phyloP scores from a whole-genome alignment of 2,113 vertebrate genomes.

The Aviceda subcristata region DNA sequence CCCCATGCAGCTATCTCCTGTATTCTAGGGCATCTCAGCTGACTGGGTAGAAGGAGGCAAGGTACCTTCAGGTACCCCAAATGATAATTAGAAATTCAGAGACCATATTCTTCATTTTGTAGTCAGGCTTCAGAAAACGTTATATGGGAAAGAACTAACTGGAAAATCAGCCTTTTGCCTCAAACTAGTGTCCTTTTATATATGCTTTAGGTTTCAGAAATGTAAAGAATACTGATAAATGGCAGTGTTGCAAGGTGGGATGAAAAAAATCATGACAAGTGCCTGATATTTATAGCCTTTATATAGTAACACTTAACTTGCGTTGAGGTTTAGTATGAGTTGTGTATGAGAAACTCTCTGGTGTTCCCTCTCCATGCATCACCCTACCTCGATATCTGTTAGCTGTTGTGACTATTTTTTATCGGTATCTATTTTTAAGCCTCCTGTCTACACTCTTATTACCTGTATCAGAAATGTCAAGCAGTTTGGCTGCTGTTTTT shows the following conservation, averaged over 20 bases:
- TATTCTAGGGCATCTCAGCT: not conserved
- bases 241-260: not conserved
- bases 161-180: not conserved
- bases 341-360: not conserved
- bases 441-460: not conserved
- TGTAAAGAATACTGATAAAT: not conserved
- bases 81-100: not conserved
- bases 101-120: not conserved
- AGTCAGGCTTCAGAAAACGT: not conserved
- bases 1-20: not conserved
- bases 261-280: not conserved
- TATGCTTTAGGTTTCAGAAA: not conserved
- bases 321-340: not conserved
- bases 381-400: not conserved
- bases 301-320: not conserved
- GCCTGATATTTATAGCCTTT: not conserved
- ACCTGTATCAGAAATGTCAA: not conserved
- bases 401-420: not conserved
- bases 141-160: not conserved
- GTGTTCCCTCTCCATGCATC: not conserved
- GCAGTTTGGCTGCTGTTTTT: not conserved
- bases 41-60: not conserved
- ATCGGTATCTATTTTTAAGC: not conserved
- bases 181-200: not conserved
- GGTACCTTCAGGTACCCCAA: not conserved